phyloP scores from a whole-genome alignment of 1,140 invertebrate species.

The Pomacea maculata region DNA sequence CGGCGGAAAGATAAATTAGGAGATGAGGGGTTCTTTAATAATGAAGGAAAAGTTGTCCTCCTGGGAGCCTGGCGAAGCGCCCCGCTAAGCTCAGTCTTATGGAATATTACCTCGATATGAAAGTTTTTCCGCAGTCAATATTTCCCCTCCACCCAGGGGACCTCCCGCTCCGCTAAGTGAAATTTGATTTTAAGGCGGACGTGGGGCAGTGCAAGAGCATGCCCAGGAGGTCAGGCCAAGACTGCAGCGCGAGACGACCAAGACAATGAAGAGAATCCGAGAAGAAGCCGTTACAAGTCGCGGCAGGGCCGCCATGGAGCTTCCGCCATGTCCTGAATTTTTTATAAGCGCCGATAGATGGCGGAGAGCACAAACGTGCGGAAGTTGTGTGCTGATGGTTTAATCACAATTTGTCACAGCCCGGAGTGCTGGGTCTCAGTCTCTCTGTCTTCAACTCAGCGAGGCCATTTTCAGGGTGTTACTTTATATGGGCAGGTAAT shows the following conservation, averaged over 20 bases:
- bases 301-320: too few species aligned
- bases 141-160: neutral
- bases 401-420: too few species aligned
- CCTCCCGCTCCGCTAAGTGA: conserved; percentile 11
- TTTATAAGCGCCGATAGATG: too few species aligned
- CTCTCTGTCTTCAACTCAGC: too few species aligned
- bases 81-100: conserved; percentile 17
- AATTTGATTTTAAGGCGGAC: conserved; percentile 25
- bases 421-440: too few species aligned
- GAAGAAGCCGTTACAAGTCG: too few species aligned
- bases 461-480: too few species aligned
- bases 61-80: neutral
- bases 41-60: conserved; percentile 20
- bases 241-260: neutral
- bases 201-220: neutral
- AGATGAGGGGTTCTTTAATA: conserved; percentile 26
- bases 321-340: too few species aligned
- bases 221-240: neutral
- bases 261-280: neutral
- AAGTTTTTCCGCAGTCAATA: conserved; percentile 22
- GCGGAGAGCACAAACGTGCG: too few species aligned
- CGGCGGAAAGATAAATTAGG: conserved; percentile 23
- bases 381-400: too few species aligned
- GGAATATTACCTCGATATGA: conserved; percentile 25
- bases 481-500: too few species aligned